These are phyloP conservation scores for Crocuta crocuta DNA, from an alignment of 2,113 vertebrate species.

Conservation along the genomic window DNA sequence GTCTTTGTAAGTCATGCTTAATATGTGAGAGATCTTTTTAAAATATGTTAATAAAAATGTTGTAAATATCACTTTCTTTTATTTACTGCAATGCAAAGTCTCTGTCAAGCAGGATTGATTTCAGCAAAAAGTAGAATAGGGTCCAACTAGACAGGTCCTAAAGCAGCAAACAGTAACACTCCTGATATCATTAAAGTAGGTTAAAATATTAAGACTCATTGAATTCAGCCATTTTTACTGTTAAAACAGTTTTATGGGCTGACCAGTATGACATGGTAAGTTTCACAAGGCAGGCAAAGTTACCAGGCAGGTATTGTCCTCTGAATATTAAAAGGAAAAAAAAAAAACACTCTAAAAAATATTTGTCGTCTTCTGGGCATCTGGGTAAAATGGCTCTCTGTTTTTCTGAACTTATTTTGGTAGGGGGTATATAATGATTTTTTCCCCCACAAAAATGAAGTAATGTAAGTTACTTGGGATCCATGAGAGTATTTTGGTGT, in stretches of 20 bases:
- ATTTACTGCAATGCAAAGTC: neutral
- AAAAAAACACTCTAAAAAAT: neutral
- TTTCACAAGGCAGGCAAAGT: conserved; percentile 36
- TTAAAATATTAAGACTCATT: neutral
- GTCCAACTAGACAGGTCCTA: neutral
- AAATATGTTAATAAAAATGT: conserved; percentile 42
- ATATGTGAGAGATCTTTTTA: conserved; percentile 16
- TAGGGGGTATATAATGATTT: conserved; percentile 14
- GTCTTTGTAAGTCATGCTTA: neutral
- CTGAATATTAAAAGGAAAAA: conserved; percentile 5
- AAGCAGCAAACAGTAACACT: neutral
- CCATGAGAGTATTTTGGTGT: conserved; percentile 23
- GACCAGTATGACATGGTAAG: neutral
- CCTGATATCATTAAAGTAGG: neutral
- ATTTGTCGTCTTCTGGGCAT: conserved; percentile 26
- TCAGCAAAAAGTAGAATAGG: conserved; percentile 7
- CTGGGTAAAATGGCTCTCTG: conserved; percentile 39
- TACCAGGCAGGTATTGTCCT: conserved; percentile 50
- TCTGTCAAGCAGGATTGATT: neutral
- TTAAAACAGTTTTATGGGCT: conserved; percentile 28
- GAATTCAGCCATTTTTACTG: neutral
- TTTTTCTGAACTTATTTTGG: conserved; percentile 44
- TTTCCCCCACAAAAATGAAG: conserved; percentile 36
- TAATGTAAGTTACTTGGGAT: conserved; percentile 51
- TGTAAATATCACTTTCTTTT: neutral